Conservation (phyloP, 2,797 vertebrate species). For the Thunnus albacares region DNA sequence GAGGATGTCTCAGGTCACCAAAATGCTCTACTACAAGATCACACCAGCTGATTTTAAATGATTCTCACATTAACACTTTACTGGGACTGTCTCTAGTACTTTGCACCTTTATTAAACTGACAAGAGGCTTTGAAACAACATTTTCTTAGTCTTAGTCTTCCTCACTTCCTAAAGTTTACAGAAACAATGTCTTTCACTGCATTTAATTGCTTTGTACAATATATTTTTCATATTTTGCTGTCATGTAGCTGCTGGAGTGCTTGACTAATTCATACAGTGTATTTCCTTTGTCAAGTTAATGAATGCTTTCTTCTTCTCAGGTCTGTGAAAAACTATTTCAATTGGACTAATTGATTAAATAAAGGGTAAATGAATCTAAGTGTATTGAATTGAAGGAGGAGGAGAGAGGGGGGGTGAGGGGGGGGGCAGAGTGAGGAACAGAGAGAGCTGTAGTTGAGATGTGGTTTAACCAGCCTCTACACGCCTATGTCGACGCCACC, state of each 20-base stretch:
- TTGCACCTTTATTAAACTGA: background rate
- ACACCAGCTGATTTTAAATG: background rate
- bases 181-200: background rate
- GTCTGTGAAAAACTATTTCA: conserved; percentile 19
- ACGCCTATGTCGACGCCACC: conserved; percentile 19
- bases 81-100: background rate
- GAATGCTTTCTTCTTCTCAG: background rate
- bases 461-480: conserved; percentile 43
- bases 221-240: conserved; percentile 17
- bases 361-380: conserved; percentile 42
- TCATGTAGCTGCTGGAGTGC: conserved; percentile 1
- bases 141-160: background rate
- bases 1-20: conserved; percentile 10
- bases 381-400: background rate
- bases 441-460: conserved; percentile 25
- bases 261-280: conserved; percentile 17
- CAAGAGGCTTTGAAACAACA: background rate
- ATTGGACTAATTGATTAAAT: conserved; percentile 54
- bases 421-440: conserved; percentile 23
- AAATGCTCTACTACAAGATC: background rate
- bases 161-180: background rate
- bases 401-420: background rate
- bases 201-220: conserved; percentile 21
- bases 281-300: conserved; percentile 34
- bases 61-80: conserved; percentile 8